Evolutionary conservation across 2,888 invertebrate species (phyloP).

Genomic region (Erynnis tages): DNA sequence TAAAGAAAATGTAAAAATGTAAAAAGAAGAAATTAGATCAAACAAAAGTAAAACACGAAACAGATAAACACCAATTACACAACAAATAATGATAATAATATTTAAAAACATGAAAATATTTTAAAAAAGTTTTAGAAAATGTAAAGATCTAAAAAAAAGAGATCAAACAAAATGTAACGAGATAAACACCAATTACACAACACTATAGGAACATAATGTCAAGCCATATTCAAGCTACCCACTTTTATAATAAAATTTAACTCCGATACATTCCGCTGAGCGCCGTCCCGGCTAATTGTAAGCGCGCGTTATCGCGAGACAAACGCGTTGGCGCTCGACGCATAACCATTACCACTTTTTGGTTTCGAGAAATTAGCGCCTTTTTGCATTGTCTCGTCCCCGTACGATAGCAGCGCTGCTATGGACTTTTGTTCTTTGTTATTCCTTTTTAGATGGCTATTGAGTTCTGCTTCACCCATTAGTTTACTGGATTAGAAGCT

Average conservation of each 20-base stretch:
- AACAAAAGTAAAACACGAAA: no score
- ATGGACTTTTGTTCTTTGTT: conserved; percentile 22
- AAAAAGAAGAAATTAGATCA: no score
- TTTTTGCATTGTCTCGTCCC: conserved; percentile 75
- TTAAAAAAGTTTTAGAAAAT: not conserved
- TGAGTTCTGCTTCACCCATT: conserved; percentile 12
- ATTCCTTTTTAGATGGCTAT: conserved; percentile 20
- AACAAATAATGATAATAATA: no score
- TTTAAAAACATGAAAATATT: no score
- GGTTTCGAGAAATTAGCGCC: conserved; percentile 79
- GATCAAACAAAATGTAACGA: no score
- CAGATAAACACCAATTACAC: no score
- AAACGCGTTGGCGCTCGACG: conserved; percentile 77
- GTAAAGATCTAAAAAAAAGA: no score
- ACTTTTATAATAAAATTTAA: conserved; percentile 23
- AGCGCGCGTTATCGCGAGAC: conserved; percentile 81
- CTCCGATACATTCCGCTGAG: conserved; percentile 42
- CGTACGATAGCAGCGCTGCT: conserved; percentile 25
- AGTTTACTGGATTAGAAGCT: no score
- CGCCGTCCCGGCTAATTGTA: conserved; percentile 72
- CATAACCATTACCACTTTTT: conserved; percentile 81
- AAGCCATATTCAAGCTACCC: not conserved
- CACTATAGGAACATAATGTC: not conserved
- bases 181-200: not conserved
- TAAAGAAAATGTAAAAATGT: no score